Base-by-base conservation (phyloP, 2,888 invertebrate species). In the Orthonychiurus folsomi region DNA sequence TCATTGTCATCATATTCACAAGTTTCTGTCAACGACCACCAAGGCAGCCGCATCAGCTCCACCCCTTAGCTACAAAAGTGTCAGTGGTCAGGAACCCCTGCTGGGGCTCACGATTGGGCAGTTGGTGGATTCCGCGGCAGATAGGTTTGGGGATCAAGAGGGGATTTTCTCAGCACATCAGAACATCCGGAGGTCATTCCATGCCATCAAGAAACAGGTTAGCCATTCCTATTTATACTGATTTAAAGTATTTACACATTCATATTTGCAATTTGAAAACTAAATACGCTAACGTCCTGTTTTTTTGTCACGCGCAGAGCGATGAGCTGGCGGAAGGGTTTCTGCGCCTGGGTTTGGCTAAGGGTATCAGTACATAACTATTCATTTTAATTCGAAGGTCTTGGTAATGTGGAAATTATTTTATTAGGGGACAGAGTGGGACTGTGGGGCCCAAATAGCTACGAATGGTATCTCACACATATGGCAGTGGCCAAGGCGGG, bases 371-470 rank as follows among this genome's bases (percentile, higher is more conserved):
- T n/a, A n/a, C n/a, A n/a, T n/a, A n/a, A n/a, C n/a, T n/a, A n/a
- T n/a, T n/a, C n/a, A n/a, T n/a, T n/a, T n/a, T n/a, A n/a, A n/a
- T n/a, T n/a, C n/a, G n/a, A n/a, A n/a, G n/a, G n/a, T n/a, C n/a
- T n/a, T n/a, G n/a, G n/a, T n/a, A n/a, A n/a, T n/a, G n/a, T n/a
- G n/a, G n/a, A n/a, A n/a, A n/a, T n/a, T n/a, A n/a, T n/a, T n/a
- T n/a, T n/a, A n/a, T n/a, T n/a, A 15, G 89, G 89, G 0, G 91
- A 93, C 74, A 78, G 86, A 9, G 74, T 93, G 2, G 91, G 86
- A 0, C 79, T 93, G 24, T 90, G 88, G 87, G 84, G 86, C 0
- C 88, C 89, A 0, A 93, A 90, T 77, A 79, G 81, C 47, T 76
- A 83, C 54, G 86, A 89, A 74, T 93, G 92, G 92, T 82, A 86